A percentile compares a stretch with the other conserved stretches of the same genome.
These are phyloP conservation scores for Dynastes grantii DNA, from an alignment of 2,888 invertebrate species.

Conservation along the genomic window DNA sequence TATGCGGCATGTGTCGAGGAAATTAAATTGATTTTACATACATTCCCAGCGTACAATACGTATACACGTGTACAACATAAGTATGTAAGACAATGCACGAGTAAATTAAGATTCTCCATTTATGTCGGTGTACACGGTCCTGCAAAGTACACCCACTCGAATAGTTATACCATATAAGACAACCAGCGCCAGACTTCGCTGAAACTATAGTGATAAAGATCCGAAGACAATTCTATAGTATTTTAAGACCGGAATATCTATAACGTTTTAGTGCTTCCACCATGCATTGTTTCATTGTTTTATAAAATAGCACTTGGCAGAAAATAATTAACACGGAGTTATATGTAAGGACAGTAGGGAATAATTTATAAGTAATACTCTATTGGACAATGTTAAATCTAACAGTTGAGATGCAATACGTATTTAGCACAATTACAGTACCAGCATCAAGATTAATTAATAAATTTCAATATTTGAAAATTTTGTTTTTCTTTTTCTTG, in stretches of 20 bases:
- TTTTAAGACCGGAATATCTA: too few relatives aligned
- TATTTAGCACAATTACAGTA: too few relatives aligned
- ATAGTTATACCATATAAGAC: constrained; percentile 36
- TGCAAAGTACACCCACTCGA: constrained; percentile 45
- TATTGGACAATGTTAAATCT: too few relatives aligned
- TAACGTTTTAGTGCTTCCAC: background rate
- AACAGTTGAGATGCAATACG: too few relatives aligned
- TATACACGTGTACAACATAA: background rate
- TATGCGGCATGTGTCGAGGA: constrained; percentile 38
- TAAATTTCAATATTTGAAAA: too few relatives aligned
- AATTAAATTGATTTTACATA: constrained; percentile 43
- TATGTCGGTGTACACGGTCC: constrained; percentile 26
- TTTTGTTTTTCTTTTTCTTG: too few relatives aligned
- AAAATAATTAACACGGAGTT: background rate
- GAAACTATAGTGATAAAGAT: constrained; percentile 18
- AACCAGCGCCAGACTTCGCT: background rate
- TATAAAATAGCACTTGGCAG: background rate
- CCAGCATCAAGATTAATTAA: too few relatives aligned
- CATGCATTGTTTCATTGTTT: background rate
- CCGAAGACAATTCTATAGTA: too few relatives aligned
- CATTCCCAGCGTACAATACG: constrained; percentile 11
- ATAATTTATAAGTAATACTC: too few relatives aligned
- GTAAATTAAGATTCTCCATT: constrained; percentile 52
- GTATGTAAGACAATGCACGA: constrained; percentile 44
- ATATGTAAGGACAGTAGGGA: background rate